Base-by-base conservation (phyloP, 2,888 invertebrate species). In the Chymomyza amoena region DNA sequence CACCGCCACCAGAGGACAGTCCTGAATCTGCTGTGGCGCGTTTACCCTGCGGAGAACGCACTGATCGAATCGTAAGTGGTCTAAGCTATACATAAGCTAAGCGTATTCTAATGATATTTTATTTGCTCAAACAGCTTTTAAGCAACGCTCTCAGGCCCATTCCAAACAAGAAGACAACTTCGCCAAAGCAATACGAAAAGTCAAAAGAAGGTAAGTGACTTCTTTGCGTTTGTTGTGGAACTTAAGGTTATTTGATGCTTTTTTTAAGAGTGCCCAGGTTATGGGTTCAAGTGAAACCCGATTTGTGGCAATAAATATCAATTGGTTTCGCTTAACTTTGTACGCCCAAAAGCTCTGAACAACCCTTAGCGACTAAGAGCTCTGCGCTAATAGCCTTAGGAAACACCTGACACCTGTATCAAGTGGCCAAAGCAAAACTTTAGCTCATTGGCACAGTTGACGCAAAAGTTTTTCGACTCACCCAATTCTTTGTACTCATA, bases 1-100 rank as follows among this genome's bases (percentile, higher is more conserved):
- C 97, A 69, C 97, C 97, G 75, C 97, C 97, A 69, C 97, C 97
- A 0, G 97, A 97, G 92, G 96, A 97, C 92, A 96, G 96, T 90
- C 96, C 96, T 2, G 97, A 96, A 91, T 96, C 95, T 77, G 94
- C 96, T 81, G 95, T 96, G 87, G 97, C 96, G 39, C 92, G 97
- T 75, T 93, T 97, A 89, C 97, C 97, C 65, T 96, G 96, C 84
- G 97, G 97, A 59, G 96, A 96, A 93, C 93, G 96, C 79, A 95
- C 95, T 81, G 96, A 96, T 91, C 96, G 96, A 92, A 94, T 96
- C 91, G 92, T 92, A 78, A 85, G 90, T 84, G 71, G 51, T n/a
- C 61, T 25, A 7, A 61, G n/a, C 6, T 67, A 45, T 70, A 56
- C 66, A 60, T 52, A 39, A 54, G 15, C 6, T 69, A 51, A 51